phyloP scores from a whole-genome alignment of 1,140 invertebrate genomes.

The Saccostrea cuccullata region DNA sequence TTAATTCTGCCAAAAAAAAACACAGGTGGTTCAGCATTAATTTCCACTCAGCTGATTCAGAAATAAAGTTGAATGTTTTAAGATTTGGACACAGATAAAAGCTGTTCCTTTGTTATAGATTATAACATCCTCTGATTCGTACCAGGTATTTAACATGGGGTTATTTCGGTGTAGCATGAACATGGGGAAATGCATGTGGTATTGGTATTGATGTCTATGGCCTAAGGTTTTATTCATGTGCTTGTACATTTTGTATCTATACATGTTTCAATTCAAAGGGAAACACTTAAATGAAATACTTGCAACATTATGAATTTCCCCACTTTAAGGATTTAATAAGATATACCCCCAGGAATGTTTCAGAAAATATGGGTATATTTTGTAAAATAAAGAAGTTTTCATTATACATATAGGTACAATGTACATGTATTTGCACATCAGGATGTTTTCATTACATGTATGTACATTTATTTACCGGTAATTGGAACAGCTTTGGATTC shows the following conservation, averaged over 20 bases:
- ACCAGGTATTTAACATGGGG: conserved; percentile 24
- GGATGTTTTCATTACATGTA: too few species aligned
- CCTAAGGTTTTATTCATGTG: not conserved
- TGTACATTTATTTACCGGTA: too few species aligned
- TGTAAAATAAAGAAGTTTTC: too few species aligned
- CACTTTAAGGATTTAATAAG: too few species aligned
- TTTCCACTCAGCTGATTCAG: not conserved
- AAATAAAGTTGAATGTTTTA: not conserved
- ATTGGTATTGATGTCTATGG: not conserved
- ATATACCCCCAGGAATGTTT: too few species aligned
- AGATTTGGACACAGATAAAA: not conserved
- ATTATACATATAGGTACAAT: too few species aligned
- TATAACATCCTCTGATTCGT: not conserved
- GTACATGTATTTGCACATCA: too few species aligned
- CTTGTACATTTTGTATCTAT: not conserved
- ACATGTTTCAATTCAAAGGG: too few species aligned
- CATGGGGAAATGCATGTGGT: conserved; percentile 2
- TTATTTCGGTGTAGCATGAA: not conserved
- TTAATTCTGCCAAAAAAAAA: not conserved
- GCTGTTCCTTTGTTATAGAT: conserved; percentile 3
- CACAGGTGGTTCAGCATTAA: not conserved
- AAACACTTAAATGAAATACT: too few species aligned
- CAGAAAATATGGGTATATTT: too few species aligned
- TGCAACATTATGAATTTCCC: too few species aligned
- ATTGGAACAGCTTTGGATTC: too few species aligned